These are phyloP conservation scores for Electrona antarctica DNA, from an alignment of 2,113 vertebrate genomes.

Conservation along the genomic window DNA sequence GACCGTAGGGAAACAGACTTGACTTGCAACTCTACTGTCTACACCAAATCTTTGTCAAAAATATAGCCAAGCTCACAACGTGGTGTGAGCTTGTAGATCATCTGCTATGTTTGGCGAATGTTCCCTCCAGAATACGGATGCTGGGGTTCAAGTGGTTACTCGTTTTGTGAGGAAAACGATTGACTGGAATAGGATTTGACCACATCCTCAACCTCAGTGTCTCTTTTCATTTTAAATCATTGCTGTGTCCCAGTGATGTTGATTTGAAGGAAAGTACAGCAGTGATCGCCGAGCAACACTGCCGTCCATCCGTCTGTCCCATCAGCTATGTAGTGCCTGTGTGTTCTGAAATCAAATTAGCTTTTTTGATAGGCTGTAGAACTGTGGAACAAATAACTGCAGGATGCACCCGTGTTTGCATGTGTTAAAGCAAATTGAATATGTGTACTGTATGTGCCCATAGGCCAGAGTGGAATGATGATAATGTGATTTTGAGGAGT, in stretches of 20 bases:
- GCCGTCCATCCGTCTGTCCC: slow-evolving; percentile 24
- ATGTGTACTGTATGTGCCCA: slow-evolving; percentile 33
- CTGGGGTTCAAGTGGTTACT: no score
- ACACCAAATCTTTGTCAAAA: no score
- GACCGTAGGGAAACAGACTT: no score
- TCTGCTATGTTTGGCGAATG: no score
- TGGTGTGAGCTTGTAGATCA: no score
- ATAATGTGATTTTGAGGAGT: slow-evolving; percentile 53
- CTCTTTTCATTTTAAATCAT: slow-evolving; percentile 51
- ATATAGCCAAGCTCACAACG: no score
- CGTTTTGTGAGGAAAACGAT: slow-evolving; percentile 63
- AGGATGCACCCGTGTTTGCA: slow-evolving; percentile 27
- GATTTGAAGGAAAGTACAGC: slow-evolving; percentile 51
- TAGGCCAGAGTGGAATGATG: slow-evolving; percentile 37
- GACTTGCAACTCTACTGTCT: no score
- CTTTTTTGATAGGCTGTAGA: slow-evolving; percentile 25
- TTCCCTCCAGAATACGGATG: no score
- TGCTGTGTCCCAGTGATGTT: slow-evolving; percentile 28
- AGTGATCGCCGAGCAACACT: slow-evolving; percentile 26
- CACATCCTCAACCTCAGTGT: slow-evolving; percentile 36
- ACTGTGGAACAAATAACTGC: slow-evolving; percentile 41
- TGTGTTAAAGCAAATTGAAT: slow-evolving; percentile 55
- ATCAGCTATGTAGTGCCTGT: slow-evolving; percentile 27
- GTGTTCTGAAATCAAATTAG: slow-evolving; percentile 40
- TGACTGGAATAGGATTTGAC: slow-evolving; percentile 52